phyloP scores from a whole-genome alignment of 2,797 vertebrate species.

The Siniperca scherzeri region DNA sequence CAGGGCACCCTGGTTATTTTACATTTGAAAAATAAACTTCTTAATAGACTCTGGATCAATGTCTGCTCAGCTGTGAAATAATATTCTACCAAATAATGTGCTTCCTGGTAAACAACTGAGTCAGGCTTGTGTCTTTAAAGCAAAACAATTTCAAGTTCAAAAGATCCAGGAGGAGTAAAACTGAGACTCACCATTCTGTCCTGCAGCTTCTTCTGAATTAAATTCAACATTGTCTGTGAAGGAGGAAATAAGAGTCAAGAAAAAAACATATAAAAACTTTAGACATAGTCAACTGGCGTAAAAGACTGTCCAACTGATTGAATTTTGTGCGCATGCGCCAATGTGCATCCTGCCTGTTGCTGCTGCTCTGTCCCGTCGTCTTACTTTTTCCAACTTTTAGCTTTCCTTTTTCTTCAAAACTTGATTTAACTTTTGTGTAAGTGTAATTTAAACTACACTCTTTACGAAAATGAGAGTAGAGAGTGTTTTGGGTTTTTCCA shows the following conservation, averaged over 20 bases:
- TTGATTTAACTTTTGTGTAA: too few species aligned
- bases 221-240: constrained; percentile 95
- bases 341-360: too few species aligned
- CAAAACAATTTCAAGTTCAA: neutral
- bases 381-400: too few species aligned
- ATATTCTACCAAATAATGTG: neutral
- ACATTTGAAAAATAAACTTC: neutral
- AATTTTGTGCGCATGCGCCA: too few species aligned
- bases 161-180: neutral
- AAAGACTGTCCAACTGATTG: too few species aligned
- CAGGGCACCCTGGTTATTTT: neutral
- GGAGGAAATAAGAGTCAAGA: neutral
- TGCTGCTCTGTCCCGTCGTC: too few species aligned
- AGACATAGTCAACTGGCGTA: neutral
- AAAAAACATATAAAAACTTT: neutral
- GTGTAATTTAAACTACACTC: too few species aligned
- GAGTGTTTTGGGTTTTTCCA: too few species aligned
- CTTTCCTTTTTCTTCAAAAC: too few species aligned
- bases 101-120: neutral
- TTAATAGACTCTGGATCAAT: neutral
- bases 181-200: constrained; percentile 92
- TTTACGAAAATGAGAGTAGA: too few species aligned
- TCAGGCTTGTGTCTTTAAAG: neutral
- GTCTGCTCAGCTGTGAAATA: neutral
- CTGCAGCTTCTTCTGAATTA: constrained; percentile 97